A percentile compares a stretch with the other conserved stretches of the same genome.
Conservation (phyloP, 2,113 vertebrate genomes). For the Mobula hypostoma region DNA sequence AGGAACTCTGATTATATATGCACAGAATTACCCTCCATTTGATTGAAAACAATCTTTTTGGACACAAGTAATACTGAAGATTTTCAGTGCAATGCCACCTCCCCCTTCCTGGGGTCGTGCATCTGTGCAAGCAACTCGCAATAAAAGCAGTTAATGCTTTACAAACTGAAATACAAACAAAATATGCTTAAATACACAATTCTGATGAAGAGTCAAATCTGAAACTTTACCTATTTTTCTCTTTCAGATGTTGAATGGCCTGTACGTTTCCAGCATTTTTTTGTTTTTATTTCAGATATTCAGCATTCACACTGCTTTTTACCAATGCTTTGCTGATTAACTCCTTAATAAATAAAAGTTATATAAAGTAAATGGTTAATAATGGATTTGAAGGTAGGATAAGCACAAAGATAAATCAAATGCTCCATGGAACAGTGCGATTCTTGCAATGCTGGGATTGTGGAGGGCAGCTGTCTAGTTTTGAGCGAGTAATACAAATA, state of each 20-base stretch:
- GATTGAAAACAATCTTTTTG: background rate
- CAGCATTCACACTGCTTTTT: conserved; percentile 36
- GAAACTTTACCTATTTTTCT: conserved; percentile 34
- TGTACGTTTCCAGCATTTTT: conserved; percentile 29
- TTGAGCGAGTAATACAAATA: conserved; percentile 29
- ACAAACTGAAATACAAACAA: conserved; percentile 34
- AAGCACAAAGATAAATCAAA: conserved; percentile 36
- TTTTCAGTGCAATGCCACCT: background rate
- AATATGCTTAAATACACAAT: conserved; percentile 36
- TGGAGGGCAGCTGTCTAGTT: conserved; percentile 15
- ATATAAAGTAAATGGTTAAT: conserved; percentile 36
- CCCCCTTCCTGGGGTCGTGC: background rate
- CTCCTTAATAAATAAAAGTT: conserved; percentile 37
- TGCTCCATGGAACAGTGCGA: conserved; percentile 28
- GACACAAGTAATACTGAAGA: background rate
- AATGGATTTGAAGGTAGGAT: conserved; percentile 34
- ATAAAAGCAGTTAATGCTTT: conserved; percentile 35
- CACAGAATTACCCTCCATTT: background rate
- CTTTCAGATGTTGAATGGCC: conserved; percentile 35
- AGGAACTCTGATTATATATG: background rate
- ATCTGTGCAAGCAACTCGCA: conserved; percentile 13
- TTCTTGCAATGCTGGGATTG: background rate
- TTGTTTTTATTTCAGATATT: conserved; percentile 35
- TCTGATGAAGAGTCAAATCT: conserved; percentile 35
- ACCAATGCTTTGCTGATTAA: conserved; percentile 36